These are phyloP conservation scores for Elgaria multicarinata DNA, from an alignment of 2,113 vertebrate genomes.

Conservation along the genomic window DNA sequence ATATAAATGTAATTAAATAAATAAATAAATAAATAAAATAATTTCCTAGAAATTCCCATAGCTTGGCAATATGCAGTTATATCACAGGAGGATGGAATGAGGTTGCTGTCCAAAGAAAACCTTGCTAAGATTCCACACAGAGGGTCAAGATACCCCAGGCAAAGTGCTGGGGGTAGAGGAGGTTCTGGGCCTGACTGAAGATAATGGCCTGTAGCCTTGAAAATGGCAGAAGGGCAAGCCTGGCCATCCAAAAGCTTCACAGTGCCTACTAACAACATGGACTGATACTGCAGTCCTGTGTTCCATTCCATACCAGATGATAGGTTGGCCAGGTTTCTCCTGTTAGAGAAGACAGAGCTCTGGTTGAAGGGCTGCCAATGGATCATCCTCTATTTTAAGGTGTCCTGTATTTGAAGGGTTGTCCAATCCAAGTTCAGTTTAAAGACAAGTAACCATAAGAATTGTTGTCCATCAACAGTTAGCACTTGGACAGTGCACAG, in stretches of 20 bases:
- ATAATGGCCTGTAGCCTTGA: no score
- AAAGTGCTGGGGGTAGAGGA: background rate
- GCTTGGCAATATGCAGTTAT: background rate
- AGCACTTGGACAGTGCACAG: no score
- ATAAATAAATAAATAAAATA: no score
- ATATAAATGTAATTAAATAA: no score
- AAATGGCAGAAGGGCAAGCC: background rate
- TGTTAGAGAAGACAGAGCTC: no score
- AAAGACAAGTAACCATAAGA: no score
- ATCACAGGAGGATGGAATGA: background rate
- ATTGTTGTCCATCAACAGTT: no score
- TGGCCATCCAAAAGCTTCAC: background rate
- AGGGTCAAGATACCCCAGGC: background rate
- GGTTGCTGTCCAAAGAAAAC: background rate
- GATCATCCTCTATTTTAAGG: no score
- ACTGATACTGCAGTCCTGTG: background rate
- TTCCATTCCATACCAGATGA: background rate
- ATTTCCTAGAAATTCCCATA: background rate
- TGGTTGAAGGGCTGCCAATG: no score
- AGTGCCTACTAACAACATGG: background rate
- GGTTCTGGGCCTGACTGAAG: background rate
- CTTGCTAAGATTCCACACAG: background rate
- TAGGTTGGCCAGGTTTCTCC: no score
- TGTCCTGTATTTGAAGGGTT: no score
- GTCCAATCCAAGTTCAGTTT: no score